These are phyloP conservation scores for Bufotes viridis DNA, from an alignment of 2,797 vertebrate species.

Conservation along the genomic window DNA sequence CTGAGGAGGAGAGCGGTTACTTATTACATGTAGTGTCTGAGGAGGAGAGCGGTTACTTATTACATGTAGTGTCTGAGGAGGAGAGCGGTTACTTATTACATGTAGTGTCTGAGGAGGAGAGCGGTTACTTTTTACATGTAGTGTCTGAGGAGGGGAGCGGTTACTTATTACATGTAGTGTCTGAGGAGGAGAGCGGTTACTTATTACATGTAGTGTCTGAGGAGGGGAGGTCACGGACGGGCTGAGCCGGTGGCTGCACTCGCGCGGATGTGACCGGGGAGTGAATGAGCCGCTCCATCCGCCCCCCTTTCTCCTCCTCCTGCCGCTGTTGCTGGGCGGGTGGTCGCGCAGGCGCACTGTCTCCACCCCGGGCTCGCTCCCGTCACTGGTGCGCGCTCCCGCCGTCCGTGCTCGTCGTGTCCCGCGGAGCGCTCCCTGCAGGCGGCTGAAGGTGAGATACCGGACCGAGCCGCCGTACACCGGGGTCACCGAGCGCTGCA, in stretches of 20 bases:
- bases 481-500: background rate
- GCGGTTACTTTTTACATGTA: no score
- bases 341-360: conserved; percentile 17
- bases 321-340: conserved; percentile 25
- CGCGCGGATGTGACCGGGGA: conserved; percentile 32
- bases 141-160: no score
- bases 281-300: conserved; percentile 6
- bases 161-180: no score
- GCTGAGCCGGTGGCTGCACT: background rate
- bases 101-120: no score
- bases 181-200: no score
- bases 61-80: no score
- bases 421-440: conserved; percentile 23
- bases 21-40: no score
- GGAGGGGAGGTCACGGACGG: no score
- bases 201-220: no score
- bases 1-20: no score
- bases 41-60: no score
- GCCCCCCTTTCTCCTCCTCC: conserved; percentile 5
- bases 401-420: conserved; percentile 13
- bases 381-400: background rate
- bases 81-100: no score
- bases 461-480: conserved; percentile 26
- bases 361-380: conserved; percentile 15
- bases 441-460: conserved; percentile 33